Percentiles rank a stretch among this genome's conserved stretches.
Conservation (phyloP, 2,888 invertebrate genomes). For the Tuta absoluta region DNA sequence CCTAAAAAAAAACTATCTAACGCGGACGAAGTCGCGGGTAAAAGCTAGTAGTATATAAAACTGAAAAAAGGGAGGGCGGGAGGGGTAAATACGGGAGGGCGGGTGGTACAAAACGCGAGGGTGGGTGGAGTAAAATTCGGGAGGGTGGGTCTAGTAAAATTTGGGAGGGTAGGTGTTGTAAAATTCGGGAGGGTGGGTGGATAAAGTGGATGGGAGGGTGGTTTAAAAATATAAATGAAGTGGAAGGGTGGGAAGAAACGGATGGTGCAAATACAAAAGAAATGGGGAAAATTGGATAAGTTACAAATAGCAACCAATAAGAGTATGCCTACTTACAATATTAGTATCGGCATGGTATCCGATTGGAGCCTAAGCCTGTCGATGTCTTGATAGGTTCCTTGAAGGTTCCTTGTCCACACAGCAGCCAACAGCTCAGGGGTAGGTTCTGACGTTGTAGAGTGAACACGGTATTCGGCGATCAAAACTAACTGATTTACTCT, state of each 20-base stretch:
- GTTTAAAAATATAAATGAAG: neutral
- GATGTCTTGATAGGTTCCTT: conserved; percentile 3
- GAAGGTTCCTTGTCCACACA: too few species aligned
- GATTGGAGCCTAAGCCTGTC: neutral
- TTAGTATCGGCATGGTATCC: neutral
- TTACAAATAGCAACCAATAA: conserved; percentile 10
- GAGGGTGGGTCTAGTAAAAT: neutral
- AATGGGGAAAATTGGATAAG: too few species aligned
- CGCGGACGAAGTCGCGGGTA: too few species aligned
- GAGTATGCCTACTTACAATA: neutral
- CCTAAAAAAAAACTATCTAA: too few species aligned
- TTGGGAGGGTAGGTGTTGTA: too few species aligned
- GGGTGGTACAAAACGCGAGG: too few species aligned
- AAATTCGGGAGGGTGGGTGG: neutral
- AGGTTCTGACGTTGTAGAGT: neutral
- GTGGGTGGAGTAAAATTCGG: too few species aligned
- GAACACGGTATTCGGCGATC: neutral
- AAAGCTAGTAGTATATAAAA: too few species aligned
- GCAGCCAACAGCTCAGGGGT: neutral
- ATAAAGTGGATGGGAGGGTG: neutral
- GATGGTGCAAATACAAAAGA: too few species aligned
- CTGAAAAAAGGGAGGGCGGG: too few species aligned
- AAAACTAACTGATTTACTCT: neutral
- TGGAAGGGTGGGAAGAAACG: neutral
- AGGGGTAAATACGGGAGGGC: too few species aligned